phyloP scores from a whole-genome alignment of 2,888 invertebrate species.

The Amblyteles armatorius region DNA sequence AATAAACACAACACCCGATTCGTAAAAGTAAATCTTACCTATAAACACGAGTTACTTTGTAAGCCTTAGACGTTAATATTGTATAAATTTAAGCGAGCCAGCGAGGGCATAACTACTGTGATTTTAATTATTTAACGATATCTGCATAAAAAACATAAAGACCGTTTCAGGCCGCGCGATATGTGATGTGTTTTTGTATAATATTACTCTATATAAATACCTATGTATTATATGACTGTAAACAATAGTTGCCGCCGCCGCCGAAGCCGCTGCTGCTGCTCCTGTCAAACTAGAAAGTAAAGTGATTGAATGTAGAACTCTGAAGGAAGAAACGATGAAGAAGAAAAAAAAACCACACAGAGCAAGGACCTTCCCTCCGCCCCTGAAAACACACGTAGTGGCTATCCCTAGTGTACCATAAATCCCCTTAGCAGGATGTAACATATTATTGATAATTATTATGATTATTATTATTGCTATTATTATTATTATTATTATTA shows the following conservation, averaged over 20 bases:
- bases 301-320: slow-evolving; percentile 64
- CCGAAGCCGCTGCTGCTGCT: slow-evolving; percentile 71
- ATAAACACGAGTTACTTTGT: slow-evolving; percentile 82
- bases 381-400: slow-evolving; percentile 73
- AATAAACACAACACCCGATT: slow-evolving; percentile 33
- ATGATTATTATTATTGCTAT: slow-evolving; percentile 72
- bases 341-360: slow-evolving; percentile 50
- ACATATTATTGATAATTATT: slow-evolving; percentile 79
- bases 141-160: slow-evolving; percentile 77
- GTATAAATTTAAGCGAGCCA: slow-evolving; percentile 84
- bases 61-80: slow-evolving; percentile 82
- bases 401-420: slow-evolving; percentile 83
- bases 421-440: slow-evolving; percentile 82
- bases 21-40: slow-evolving; percentile 66
- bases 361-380: slow-evolving; percentile 72
- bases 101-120: slow-evolving; percentile 85
- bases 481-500: slow-evolving; percentile 72
- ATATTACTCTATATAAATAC: slow-evolving; percentile 84
- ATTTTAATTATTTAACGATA: slow-evolving; percentile 85
- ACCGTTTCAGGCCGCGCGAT: slow-evolving; percentile 81
- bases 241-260: slow-evolving; percentile 81
- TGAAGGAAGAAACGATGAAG: slow-evolving; percentile 46
- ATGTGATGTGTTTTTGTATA: slow-evolving; percentile 85
- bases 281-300: slow-evolving; percentile 74
- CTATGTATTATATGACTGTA: slow-evolving; percentile 84